Evolutionary conservation across 2,888 invertebrate genomes (phyloP).

Genomic region (Trichogramma evanescens): DNA sequence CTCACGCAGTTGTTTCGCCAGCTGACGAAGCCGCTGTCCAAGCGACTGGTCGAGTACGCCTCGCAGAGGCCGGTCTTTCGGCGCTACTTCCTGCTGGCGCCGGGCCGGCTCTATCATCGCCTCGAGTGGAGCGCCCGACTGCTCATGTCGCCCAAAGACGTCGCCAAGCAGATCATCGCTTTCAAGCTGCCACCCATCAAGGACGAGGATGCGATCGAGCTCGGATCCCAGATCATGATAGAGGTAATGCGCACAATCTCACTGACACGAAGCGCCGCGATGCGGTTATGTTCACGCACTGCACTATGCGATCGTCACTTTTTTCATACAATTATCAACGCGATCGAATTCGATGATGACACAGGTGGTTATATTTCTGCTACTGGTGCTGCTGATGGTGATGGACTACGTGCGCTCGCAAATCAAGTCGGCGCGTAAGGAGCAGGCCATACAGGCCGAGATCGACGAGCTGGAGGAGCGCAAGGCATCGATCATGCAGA

Average conservation of each 20-base stretch:
- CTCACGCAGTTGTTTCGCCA: conserved; percentile 26
- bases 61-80: conserved; percentile 25
- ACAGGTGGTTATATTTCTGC: conserved; percentile 26
- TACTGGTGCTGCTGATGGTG: conserved; percentile 22
- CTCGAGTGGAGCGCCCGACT: background rate
- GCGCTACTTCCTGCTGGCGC: conserved; percentile 25
- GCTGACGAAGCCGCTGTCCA: conserved; percentile 28
- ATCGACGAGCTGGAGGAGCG: conserved; percentile 21
- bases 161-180: background rate
- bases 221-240: conserved; percentile 29
- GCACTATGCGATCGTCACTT: background rate
- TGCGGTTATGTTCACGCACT: too few relatives aligned
- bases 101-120: conserved; percentile 22
- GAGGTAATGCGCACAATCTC: conserved; percentile 23
- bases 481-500: conserved; percentile 22
- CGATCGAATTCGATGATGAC: background rate
- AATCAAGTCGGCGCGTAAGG: conserved; percentile 18
- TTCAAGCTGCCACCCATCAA: conserved; percentile 6
- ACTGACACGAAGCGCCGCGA: too few relatives aligned
- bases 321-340: background rate
- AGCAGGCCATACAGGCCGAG: conserved; percentile 17
- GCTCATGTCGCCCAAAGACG: background rate
- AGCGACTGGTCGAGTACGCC: conserved; percentile 26
- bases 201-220: conserved; percentile 24
- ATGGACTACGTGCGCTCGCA: conserved; percentile 25